Evolutionary conservation across 2,113 vertebrate genomes (phyloP).

Genomic region (Sylvilagus bachmani): DNA sequence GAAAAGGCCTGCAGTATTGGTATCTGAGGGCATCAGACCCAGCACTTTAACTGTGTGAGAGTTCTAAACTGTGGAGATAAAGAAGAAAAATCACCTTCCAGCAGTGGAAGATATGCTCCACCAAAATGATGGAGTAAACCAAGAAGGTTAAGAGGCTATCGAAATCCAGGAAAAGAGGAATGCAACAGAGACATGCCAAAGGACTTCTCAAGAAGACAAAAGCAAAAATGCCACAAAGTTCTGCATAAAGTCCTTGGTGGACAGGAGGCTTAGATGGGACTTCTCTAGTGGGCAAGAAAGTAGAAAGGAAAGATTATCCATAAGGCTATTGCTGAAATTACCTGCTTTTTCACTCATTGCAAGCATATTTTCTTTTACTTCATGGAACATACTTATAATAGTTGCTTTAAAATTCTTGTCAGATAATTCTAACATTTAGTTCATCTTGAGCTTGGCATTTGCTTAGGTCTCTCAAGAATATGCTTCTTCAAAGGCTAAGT

Average conservation of each 20-base stretch:
- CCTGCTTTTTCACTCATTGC: not conserved
- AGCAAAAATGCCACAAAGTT: not conserved
- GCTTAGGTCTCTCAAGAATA: not conserved
- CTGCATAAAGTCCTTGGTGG: not conserved
- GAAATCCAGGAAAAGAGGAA: not conserved
- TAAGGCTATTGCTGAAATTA: not conserved
- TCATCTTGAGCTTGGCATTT: not conserved
- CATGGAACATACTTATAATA: not conserved
- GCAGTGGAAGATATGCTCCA: not conserved
- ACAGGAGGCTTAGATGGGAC: not conserved
- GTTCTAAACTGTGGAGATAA: not conserved
- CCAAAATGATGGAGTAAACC: not conserved
- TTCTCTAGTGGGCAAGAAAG: not conserved
- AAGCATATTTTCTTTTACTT: not conserved
- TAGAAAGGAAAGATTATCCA: not conserved
- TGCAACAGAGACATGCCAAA: not conserved
- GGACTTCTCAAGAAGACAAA: not conserved
- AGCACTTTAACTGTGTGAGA: not conserved
- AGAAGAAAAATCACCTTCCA: not conserved
- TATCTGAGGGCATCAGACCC: not conserved
- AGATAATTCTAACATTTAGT: not conserved
- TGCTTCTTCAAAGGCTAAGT: not conserved
- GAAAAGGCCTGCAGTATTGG: not conserved
- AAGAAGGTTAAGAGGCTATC: not conserved
- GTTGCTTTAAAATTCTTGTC: slow-evolving; percentile 10